A percentile compares a stretch with the other conserved stretches of the same genome.
These are phyloP conservation scores for Syngnathus rostellatus DNA, from an alignment of 2,797 vertebrate species.

Conservation along the genomic window DNA sequence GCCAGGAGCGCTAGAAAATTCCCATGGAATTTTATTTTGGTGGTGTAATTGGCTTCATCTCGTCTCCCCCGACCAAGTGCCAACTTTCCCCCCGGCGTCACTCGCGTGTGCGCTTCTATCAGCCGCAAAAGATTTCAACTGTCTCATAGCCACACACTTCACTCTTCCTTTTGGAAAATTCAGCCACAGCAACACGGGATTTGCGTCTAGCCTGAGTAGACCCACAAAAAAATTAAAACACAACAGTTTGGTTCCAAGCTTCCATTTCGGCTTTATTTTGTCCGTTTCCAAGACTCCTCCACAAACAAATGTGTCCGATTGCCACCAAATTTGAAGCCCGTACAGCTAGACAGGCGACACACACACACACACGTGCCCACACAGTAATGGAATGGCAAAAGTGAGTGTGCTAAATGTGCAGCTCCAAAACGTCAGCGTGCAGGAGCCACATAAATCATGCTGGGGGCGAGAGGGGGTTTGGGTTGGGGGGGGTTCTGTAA, in stretches of 20 bases:
- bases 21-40: conserved; percentile 7
- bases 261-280: not conserved
- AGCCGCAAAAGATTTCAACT: not conserved
- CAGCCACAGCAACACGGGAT: not conserved
- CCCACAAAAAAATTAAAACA: not conserved
- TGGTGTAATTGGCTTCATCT: conserved; percentile 6
- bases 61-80: not conserved
- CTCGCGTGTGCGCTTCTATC: not conserved
- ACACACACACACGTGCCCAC: not conserved
- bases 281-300: not conserved
- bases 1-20: conserved; percentile 9
- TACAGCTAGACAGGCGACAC: no score
- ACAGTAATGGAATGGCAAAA: conserved; percentile 11
- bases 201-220: not conserved
- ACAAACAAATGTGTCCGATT: not conserved
- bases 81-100: conserved; percentile 8
- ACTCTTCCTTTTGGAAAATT: not conserved
- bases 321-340: not conserved
- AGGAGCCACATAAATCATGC: conserved; percentile 29
- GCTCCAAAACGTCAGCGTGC: conserved; percentile 10
- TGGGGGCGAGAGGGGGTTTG: conserved; percentile 5
- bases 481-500: conserved; percentile 25
- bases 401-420: conserved; percentile 19
- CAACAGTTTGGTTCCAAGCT: not conserved
- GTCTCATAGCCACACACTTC: not conserved